Evolutionary conservation across 2,888 invertebrate genomes (phyloP), one percentile per base, ranked within the genome.

Genomic region (Amblyjoppa fuscipennis): DNA sequence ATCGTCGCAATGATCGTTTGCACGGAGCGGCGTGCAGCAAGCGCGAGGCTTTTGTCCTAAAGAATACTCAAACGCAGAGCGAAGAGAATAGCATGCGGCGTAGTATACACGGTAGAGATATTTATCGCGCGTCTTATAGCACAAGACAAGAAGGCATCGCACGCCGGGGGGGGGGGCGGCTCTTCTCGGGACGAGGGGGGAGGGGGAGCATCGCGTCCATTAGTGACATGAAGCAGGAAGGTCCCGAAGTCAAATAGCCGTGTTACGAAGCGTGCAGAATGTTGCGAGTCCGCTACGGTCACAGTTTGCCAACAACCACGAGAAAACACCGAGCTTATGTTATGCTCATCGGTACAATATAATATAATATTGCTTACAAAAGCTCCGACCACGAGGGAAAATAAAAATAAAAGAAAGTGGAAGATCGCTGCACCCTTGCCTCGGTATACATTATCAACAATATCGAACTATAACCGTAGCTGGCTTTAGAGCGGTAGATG

Each of bases 181-280:
- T 49, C 51, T 56, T 41, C 41, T 1, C 9, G 25, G 20, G 56
- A 1, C n/a, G 56, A 9, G n/a, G 9, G 56, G 56, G 56, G 25
- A 25, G 25, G 56, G 25, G 56, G 70, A 49, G 70, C 75, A 79
- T 80, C 79, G 74, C 75, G 70, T 80, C 80, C 80, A 84, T 84
- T 80, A 84, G 84, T 75, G 84, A 84, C 80, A 84, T 56, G 80
- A 80, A 73, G 73, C 66, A 69, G 71, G 70, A 80, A 73, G 79
- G 75, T 70, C 75, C 70, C 64, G 70, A 41, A 84, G 83, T 79
- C 80, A 80, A 84, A 84, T 70, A 84, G 84, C 80, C 70, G 73
- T 53, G 80, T 84, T 80, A 84, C 80, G 80, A 80, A 80, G 76
- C 84, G 84, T 84, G 84, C 80, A 80, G 74, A 83, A 83, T 79